Conservation (phyloP, 2,888 invertebrate genomes). For the Ectemnius continuus region DNA sequence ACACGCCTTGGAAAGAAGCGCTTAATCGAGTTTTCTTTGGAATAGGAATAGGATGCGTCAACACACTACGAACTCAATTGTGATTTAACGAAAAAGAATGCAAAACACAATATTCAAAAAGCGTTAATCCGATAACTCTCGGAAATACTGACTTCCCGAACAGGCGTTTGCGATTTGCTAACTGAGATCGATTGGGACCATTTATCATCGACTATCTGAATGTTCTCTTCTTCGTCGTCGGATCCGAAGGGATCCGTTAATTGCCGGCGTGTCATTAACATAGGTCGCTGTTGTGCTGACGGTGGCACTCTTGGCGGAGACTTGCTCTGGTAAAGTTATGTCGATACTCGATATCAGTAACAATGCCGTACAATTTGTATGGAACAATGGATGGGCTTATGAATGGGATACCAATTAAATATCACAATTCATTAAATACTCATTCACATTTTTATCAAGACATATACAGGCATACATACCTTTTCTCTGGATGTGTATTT, state of each 20-base stretch:
- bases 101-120: slow-evolving; percentile 18
- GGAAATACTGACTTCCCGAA: slow-evolving; percentile 75
- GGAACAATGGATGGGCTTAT: neutral
- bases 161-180: slow-evolving; percentile 72
- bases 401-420: neutral
- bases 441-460: neutral
- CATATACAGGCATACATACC: slow-evolving; percentile 59
- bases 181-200: slow-evolving; percentile 73
- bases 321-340: slow-evolving; percentile 73
- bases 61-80: slow-evolving; percentile 16
- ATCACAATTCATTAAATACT: slow-evolving; percentile 11
- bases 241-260: slow-evolving; percentile 94
- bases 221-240: slow-evolving; percentile 84
- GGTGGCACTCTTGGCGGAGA: slow-evolving; percentile 74
- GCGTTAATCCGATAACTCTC: slow-evolving; percentile 32
- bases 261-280: slow-evolving; percentile 91
- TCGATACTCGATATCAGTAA: slow-evolving; percentile 29
- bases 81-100: slow-evolving; percentile 47
- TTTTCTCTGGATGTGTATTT: slow-evolving; percentile 79
- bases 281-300: slow-evolving; percentile 73
- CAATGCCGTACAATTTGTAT: slow-evolving; percentile 13
- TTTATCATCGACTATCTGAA: slow-evolving; percentile 74
- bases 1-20: too few species aligned
- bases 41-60: neutral
- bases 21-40: too few species aligned